A percentile compares a stretch with the other conserved stretches of the same genome.
phyloP scores from a whole-genome alignment of 2,113 vertebrate genomes.

The Ammodytes dubius region DNA sequence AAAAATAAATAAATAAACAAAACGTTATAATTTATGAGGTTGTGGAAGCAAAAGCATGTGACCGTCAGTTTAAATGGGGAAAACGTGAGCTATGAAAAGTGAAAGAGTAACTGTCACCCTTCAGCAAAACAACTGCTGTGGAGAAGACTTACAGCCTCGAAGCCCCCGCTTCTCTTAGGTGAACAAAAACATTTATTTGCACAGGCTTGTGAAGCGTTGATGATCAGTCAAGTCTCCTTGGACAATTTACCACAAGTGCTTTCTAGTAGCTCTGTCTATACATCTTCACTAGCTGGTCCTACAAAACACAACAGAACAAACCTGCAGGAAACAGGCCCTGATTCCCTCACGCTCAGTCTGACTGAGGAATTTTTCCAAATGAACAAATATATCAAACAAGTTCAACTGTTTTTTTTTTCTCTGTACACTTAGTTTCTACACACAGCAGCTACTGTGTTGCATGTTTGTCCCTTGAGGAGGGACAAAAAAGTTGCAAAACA shows the following conservation, averaged over 20 bases:
- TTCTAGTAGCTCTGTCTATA: background rate
- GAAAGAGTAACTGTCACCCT: constrained; percentile 1
- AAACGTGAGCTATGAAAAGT: constrained; percentile 1
- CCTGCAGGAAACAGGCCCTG: background rate
- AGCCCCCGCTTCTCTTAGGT: background rate
- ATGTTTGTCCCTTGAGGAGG: background rate
- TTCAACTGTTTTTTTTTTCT: background rate
- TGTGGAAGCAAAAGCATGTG: background rate
- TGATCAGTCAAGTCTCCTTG: background rate
- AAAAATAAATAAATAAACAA: too few relatives aligned
- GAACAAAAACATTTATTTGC: background rate
- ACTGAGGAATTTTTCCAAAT: background rate
- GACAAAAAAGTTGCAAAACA: background rate
- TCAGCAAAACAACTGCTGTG: background rate
- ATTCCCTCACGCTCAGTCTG: background rate
- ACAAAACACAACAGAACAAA: background rate
- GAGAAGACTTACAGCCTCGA: background rate
- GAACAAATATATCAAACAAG: background rate
- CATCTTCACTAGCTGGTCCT: background rate
- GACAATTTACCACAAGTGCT: background rate
- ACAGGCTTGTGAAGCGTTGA: too few relatives aligned
- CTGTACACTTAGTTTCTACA: background rate
- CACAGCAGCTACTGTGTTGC: background rate
- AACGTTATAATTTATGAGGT: background rate
- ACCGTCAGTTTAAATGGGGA: constrained; percentile 16